A percentile compares a stretch with the other conserved stretches of the same genome.
phyloP scores from a whole-genome alignment of 30 jellyfish, hydroid and myxozoan genomes.

The Phacellophora camtschatica region DNA sequence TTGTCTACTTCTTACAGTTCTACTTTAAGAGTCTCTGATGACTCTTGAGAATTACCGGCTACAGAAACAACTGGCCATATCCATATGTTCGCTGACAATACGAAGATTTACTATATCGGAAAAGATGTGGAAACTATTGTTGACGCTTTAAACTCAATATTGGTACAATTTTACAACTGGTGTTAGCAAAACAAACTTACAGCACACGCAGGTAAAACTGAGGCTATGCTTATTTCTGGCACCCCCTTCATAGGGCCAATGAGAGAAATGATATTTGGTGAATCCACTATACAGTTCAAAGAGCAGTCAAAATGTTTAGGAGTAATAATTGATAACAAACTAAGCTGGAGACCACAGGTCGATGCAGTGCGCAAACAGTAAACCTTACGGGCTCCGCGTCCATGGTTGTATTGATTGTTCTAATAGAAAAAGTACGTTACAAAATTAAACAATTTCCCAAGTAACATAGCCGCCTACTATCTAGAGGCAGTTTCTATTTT shows the following conservation, averaged over 20 bases:
- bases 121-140: conserved; percentile 16
- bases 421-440: conserved; percentile 51
- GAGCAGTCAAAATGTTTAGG: conserved; percentile 40
- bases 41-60: no score
- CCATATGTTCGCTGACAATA: conserved; percentile 50
- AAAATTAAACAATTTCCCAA: conserved; percentile 52
- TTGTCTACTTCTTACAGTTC: no score
- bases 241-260: conserved; percentile 56
- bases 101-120: conserved; percentile 15
- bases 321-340: conserved; percentile 24
- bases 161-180: conserved; percentile 20
- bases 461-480: conserved; percentile 18
- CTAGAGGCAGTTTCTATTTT: not conserved
- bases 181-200: conserved; percentile 34
- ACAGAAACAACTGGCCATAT: conserved; percentile 9
- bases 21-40: no score
- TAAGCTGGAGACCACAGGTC: conserved; percentile 40
- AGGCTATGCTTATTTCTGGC: conserved; percentile 33
- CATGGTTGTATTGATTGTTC: conserved; percentile 80
- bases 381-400: conserved; percentile 68
- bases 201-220: conserved; percentile 46
- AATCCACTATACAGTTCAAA: conserved; percentile 24
- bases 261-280: conserved; percentile 26
- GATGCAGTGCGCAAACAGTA: no score
- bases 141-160: not conserved